A percentile compares a stretch with the other conserved stretches of the same genome.
Conservation (phyloP, 2,888 invertebrate genomes). For the Oscheius onirici region DNA sequence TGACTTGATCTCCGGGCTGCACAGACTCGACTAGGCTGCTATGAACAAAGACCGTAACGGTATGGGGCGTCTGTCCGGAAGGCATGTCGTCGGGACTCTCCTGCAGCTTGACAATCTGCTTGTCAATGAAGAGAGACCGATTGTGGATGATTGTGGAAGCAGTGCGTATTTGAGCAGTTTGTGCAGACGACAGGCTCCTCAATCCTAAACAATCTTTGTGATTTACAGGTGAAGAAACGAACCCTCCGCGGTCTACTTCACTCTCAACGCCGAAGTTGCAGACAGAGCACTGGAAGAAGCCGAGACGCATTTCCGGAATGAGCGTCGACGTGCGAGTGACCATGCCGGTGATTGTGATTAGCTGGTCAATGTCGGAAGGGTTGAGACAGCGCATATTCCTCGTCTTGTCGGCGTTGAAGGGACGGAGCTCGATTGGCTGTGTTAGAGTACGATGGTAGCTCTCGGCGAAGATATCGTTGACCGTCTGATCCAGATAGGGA, state of each 20-base stretch:
- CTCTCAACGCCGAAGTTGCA: slow-evolving; percentile 82
- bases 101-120: slow-evolving; percentile 95
- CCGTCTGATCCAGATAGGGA: slow-evolving; percentile 94
- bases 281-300: slow-evolving; percentile 92
- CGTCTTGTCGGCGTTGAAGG: slow-evolving; percentile 90
- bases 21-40: slow-evolving; percentile 95
- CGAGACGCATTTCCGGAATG: slow-evolving; percentile 97
- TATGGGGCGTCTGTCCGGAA: slow-evolving; percentile 97
- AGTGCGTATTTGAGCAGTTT: slow-evolving; percentile 92
- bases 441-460: slow-evolving; percentile 81
- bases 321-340: slow-evolving; percentile 93
- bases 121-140: slow-evolving; percentile 93
- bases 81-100: slow-evolving; percentile 99
- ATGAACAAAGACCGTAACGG: slow-evolving; percentile 89
- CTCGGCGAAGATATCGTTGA: slow-evolving; percentile 94
- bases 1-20: slow-evolving; percentile 90
- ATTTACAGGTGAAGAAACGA: slow-evolving; percentile 3
- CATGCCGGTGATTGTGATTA: slow-evolving; percentile 96
- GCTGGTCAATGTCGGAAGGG: slow-evolving; percentile 97
- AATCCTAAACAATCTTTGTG: slow-evolving; percentile 76
- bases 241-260: slow-evolving; percentile 53
- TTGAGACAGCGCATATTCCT: slow-evolving; percentile 92
- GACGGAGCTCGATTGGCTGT: slow-evolving; percentile 87
- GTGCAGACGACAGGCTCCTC: slow-evolving; percentile 92
- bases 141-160: slow-evolving; percentile 91